Evolutionary conservation across 2,888 invertebrate species (phyloP).

Genomic region (Tipula vernalis): DNA sequence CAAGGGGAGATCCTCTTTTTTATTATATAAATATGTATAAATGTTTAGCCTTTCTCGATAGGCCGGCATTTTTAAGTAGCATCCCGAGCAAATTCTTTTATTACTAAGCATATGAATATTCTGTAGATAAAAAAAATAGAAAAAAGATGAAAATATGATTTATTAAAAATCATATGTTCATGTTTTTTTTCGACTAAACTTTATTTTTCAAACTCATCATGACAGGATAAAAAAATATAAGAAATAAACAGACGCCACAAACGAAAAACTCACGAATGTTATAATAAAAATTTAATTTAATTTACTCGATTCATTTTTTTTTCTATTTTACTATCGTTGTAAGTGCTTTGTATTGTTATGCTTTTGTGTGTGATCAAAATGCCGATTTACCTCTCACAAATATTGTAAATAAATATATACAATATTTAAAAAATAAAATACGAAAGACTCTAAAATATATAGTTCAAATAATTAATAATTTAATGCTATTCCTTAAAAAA

Average conservation of each 20-base stretch:
- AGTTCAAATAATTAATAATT: background rate
- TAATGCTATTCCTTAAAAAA: background rate
- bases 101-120: background rate
- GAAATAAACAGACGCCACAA: background rate
- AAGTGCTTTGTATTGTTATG: background rate
- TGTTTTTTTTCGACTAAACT: background rate
- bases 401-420: background rate
- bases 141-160: background rate
- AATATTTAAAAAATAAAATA: background rate
- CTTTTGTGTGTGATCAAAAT: background rate
- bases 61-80: background rate
- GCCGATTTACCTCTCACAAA: background rate
- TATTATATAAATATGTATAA: background rate
- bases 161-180: background rate
- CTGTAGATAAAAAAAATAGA: background rate
- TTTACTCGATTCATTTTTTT: background rate
- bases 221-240: background rate
- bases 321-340: background rate
- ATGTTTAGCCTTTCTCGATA: background rate
- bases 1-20: background rate
- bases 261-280: background rate
- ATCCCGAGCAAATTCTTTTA: background rate
- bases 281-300: background rate
- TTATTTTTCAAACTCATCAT: background rate
- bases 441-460: background rate